phyloP scores from a whole-genome alignment of 2,888 invertebrate genomes.

The Steinernema carpocapsae region DNA sequence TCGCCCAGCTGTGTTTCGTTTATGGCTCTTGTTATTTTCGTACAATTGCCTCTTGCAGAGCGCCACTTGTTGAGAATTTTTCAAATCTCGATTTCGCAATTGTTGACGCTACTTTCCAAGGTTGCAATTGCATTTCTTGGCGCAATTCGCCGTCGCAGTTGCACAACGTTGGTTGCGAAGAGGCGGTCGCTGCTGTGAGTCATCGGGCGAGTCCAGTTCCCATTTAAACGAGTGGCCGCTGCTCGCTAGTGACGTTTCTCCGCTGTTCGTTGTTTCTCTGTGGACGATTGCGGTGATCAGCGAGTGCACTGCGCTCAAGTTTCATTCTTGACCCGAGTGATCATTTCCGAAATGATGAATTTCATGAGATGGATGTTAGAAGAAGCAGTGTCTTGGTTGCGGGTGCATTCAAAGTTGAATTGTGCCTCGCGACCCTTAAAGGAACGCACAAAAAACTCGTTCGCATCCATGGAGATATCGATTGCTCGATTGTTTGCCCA shows the following conservation, averaged over 20 bases:
- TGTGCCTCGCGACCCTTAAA: too few species aligned
- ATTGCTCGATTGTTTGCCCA: background rate
- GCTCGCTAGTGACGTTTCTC: background rate
- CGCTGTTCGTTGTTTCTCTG: background rate
- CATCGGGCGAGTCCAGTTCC: background rate
- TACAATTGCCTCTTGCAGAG: too few species aligned
- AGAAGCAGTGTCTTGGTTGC: too few species aligned
- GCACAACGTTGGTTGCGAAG: background rate
- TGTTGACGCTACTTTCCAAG: too few species aligned
- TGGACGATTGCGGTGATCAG: background rate
- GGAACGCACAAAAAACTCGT: background rate
- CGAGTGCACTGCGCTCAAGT: background rate
- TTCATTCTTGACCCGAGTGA: too few species aligned
- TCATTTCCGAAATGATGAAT: too few species aligned
- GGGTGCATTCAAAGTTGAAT: too few species aligned
- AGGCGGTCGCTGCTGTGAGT: background rate
- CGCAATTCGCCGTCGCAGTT: background rate
- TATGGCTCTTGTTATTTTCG: too few species aligned
- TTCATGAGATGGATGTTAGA: too few species aligned
- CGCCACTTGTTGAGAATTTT: too few species aligned
- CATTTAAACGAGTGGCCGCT: background rate
- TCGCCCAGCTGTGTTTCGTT: too few species aligned
- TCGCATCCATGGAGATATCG: slow-evolving; percentile 12
- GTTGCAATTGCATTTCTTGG: background rate
- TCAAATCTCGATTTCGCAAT: too few species aligned